Evolutionary conservation across 2,888 invertebrate genomes (phyloP).

Genomic region (Sipha maydis): DNA sequence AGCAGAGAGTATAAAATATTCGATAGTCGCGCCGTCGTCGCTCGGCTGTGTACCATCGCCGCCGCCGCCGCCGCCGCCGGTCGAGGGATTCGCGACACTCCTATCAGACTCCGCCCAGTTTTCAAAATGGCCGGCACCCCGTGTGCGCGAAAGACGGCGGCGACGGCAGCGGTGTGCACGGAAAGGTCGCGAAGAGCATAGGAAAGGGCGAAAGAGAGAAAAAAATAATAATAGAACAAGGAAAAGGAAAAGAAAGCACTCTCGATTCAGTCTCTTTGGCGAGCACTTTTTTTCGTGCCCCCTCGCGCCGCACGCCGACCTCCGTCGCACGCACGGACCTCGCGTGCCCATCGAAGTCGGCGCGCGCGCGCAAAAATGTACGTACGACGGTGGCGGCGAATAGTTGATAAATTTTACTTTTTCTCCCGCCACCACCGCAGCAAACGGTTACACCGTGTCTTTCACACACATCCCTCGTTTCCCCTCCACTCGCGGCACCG

Average conservation of each 20-base stretch:
- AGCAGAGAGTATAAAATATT: slow-evolving; percentile 14
- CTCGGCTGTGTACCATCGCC: background rate
- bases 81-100: slow-evolving; percentile 57
- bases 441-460: background rate
- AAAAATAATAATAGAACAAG: background rate
- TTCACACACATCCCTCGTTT: background rate
- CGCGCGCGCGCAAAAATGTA: background rate
- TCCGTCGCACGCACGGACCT: background rate
- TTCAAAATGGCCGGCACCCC: slow-evolving; percentile 58
- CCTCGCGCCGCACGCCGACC: background rate
- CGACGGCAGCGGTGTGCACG: background rate
- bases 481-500: background rate
- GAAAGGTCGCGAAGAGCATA: background rate
- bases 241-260: slow-evolving; percentile 44
- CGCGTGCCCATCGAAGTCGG: too few species aligned
- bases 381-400: slow-evolving; percentile 5
- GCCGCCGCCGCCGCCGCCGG: background rate
- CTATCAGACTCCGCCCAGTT: slow-evolving; percentile 54
- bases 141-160: background rate
- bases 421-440: slow-evolving; percentile 15
- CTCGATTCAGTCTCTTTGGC: slow-evolving; percentile 50
- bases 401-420: slow-evolving; percentile 57
- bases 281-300: background rate
- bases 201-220: background rate
- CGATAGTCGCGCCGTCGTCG: slow-evolving; percentile 16